Evolutionary conservation across 2,113 vertebrate genomes (phyloP).

Genomic region (Smithornis capensis): DNA sequence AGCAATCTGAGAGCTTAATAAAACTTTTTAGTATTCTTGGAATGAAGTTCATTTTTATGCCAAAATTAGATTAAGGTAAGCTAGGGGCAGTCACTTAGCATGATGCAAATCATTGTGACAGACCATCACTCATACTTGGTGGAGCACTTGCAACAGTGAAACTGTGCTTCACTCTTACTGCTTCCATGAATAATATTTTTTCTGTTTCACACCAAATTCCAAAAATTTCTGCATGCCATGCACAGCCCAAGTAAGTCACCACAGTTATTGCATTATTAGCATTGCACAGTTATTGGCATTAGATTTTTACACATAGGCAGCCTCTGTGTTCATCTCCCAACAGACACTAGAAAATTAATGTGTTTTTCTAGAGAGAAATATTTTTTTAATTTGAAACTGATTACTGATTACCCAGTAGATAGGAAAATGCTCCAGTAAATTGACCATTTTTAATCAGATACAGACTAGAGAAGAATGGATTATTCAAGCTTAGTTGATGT

Average conservation of each 20-base stretch:
- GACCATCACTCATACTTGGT: not conserved
- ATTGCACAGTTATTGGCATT: not conserved
- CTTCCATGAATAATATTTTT: not conserved
- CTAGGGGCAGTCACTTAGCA: not conserved
- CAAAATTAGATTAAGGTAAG: not conserved
- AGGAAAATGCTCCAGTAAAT: constrained; percentile 16
- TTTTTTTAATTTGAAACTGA: not conserved
- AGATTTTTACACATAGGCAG: not conserved
- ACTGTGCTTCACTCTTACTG: not conserved
- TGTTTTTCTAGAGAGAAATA: not conserved
- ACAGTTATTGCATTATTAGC: not conserved
- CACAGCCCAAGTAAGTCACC: not conserved
- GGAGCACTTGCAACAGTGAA: not conserved
- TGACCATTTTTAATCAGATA: constrained; percentile 38
- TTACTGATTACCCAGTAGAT: constrained; percentile 28
- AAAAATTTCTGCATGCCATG: not conserved
- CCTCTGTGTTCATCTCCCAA: not conserved
- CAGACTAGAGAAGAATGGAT: constrained; percentile 61
- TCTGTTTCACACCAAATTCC: not conserved
- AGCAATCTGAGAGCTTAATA: not conserved
- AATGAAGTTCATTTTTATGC: not conserved
- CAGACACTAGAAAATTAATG: not conserved
- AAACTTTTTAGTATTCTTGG: not conserved
- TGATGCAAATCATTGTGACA: not conserved
- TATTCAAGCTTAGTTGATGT: constrained; percentile 78